Percentiles rank a stretch among this genome's conserved stretches.
Conservation (phyloP, 2,797 vertebrate genomes). For the Loriculus beryllinus region DNA sequence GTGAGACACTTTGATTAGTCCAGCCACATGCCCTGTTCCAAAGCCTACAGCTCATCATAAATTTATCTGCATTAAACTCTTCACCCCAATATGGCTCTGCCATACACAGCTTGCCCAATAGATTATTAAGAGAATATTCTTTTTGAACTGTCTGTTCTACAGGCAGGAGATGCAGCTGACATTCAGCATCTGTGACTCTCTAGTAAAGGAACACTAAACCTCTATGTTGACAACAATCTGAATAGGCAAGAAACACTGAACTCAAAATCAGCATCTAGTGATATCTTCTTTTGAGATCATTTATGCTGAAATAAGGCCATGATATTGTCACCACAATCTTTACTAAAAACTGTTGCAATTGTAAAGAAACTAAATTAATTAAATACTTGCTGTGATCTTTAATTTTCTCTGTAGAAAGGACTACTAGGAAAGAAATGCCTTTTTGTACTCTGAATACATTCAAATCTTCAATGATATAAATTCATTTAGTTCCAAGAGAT, state of each 20-base stretch:
- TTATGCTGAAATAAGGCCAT: not conserved
- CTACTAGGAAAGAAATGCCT: not conserved
- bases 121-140: slow-evolving; percentile 30
- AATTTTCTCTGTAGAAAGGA: not conserved
- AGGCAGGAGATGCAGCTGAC: not conserved
- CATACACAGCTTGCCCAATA: not conserved
- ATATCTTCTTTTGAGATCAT: not conserved
- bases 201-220: not conserved
- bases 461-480: not conserved
- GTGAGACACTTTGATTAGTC: slow-evolving; percentile 16
- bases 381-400: not conserved
- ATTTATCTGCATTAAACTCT: slow-evolving; percentile 47
- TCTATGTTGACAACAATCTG: not conserved
- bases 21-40: not conserved
- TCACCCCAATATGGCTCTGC: not conserved
- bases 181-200: not conserved
- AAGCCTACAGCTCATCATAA: not conserved
- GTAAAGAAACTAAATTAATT: not conserved
- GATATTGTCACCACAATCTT: not conserved
- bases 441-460: not conserved
- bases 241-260: not conserved
- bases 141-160: not conserved
- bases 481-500: not conserved
- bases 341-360: not conserved
- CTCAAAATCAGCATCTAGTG: not conserved